Base-by-base conservation (phyloP, 2,888 invertebrate genomes). In the Arge pagana region DNA sequence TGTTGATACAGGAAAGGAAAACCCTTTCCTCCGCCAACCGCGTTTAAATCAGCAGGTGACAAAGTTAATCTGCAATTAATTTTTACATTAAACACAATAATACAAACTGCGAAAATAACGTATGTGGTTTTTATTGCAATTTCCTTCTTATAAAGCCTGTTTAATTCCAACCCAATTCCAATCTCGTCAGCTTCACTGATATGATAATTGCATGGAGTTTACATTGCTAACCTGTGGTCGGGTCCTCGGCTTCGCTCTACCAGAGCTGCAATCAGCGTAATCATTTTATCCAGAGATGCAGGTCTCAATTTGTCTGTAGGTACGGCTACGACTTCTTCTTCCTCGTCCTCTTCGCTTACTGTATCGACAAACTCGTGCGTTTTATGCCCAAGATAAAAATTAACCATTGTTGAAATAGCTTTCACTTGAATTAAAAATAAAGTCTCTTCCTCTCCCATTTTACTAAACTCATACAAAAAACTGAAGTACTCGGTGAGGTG, bases 1-100 rank as follows among this genome's bases (percentile, higher is more conserved):
- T 96, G 96, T 78, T 95, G 95, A 77, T 93, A 93, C 57, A 96
- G 79, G 78, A 96, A 96, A 23, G 94, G 92, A 76, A 94, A 95
- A 10, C 92, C 92, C 88, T 94, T 95, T 57, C 93, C 91, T 50
- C 92, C 91, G 16, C 93, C 85, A 19, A 95, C 83, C 1, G 93
- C 89, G 66, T 84, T 85, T 48, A 90, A 88, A 73, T 95, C 95
- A 48, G 86, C 85, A 21, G 88, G 84, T 8, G 87, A 85, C 21
- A 96, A 78, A 41, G 88, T 85, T 18, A 96, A 79, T 56, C 86
- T 83, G 48, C 83, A 62, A 50, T n/a, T n/a, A n/a, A n/a, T n/a
- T n/a, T n/a, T n/a, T n/a, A n/a, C n/a, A n/a, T n/a, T n/a, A n/a
- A n/a, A n/a, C n/a, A n/a, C n/a, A n/a, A n/a, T n/a, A n/a, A n/a